Evolutionary conservation across 2,888 invertebrate genomes (phyloP), one percentile per base, ranked within the genome.

Genomic region (Norana najaformis): DNA sequence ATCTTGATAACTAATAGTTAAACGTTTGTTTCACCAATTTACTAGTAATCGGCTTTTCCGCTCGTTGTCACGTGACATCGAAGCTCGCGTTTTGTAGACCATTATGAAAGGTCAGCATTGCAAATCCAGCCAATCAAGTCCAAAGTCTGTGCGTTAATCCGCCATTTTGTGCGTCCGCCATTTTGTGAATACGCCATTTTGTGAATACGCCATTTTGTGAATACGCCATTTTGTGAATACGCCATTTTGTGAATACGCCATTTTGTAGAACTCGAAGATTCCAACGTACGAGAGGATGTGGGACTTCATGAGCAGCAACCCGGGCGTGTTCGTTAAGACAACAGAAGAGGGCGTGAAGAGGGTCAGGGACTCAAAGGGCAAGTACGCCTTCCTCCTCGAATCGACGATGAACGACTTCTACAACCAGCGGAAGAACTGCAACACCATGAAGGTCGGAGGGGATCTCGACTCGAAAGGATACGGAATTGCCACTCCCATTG

Each of bases 261-360:
- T 30, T n/a, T 41, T 47, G 30, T 91, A 95, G 95, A 94, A 98
- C 93, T 98, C 98, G 0, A 98, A 98, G 95, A 97, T 98, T 93
- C 97, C 97, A 0, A 97, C 97, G 18, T 99, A 98, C 95, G 97
- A 98, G 95, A 96, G 97, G 69, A 99, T 99, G 98, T 99, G 98
- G 97, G 97, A 97, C 0, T 97, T 97, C 93, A 99, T 99, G 99
- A 97, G 97, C 0, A 94, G 97, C 13, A 96, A 97, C 88, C 98
- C 98, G 0, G 96, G 97, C 0, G 98, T 98, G 0, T 98, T 98
- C 94, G 95, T 94, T 5, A 92, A 93, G 13, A 95, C 95, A 23
- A 97, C 97, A 93, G 96, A 96, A 34, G 96, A 96, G 91, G 97
- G 97, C 0, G 96, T 97, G 4, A 94, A 95, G 39, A 91, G 69